phyloP scores from a whole-genome alignment of 2,888 invertebrate genomes.

The Temnothorax rugatulus region DNA sequence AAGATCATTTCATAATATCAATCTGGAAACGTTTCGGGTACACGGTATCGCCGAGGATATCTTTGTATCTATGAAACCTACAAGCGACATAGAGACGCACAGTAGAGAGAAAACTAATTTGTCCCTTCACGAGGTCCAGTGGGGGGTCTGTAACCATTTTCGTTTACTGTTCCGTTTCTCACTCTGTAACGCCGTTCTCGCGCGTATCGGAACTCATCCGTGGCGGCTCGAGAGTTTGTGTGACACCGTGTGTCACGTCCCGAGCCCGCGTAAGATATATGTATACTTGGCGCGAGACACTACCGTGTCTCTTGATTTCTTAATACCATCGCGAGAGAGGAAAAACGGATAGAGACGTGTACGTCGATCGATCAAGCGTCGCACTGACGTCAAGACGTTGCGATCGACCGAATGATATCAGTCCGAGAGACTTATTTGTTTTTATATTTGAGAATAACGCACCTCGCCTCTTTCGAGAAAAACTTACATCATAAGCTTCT shows the following conservation, averaged over 20 bases:
- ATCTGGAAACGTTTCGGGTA: slow-evolving; percentile 1
- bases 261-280: slow-evolving; percentile 8
- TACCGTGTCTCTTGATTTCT: neutral
- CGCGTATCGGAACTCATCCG: slow-evolving; percentile 65
- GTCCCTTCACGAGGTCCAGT: slow-evolving; percentile 64
- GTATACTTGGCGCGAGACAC: too few species aligned
- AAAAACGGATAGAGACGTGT: neutral
- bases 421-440: neutral
- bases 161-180: slow-evolving; percentile 41
- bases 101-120: slow-evolving; percentile 70
- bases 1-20: slow-evolving; percentile 21
- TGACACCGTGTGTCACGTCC: slow-evolving; percentile 55
- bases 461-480: slow-evolving; percentile 9
- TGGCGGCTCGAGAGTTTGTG: slow-evolving; percentile 37
- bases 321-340: neutral
- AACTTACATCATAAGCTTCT: neutral
- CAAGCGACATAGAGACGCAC: neutral
- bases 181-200: slow-evolving; percentile 56
- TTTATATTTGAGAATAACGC: slow-evolving; percentile 21
- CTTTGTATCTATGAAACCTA: slow-evolving; percentile 4
- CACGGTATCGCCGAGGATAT: slow-evolving; percentile 58
- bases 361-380: slow-evolving; percentile 37
- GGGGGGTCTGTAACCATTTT: slow-evolving; percentile 60
- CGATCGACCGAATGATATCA: neutral
- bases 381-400: neutral